Base-by-base conservation (phyloP, 1,140 invertebrate genomes). In the Apis florea region DNA sequence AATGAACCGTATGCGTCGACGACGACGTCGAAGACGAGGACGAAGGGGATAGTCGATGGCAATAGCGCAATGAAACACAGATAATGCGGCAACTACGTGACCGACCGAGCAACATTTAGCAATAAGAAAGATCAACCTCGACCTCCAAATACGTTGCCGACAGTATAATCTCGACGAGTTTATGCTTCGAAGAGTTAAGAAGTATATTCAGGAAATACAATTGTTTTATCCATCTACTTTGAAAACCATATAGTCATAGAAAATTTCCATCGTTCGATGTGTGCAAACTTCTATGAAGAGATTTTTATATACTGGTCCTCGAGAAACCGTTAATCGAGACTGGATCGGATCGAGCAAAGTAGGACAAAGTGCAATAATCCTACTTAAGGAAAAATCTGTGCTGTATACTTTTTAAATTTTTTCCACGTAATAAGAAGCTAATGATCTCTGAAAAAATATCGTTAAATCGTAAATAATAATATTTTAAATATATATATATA, bases 21-120 rank as follows among this genome's bases (percentile, higher is more conserved):
- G 64, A 26, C n/a, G 49, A 63, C 49, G 67, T 70, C 64, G 75
- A 78, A 59, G 75, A 69, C 64, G 75, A 71, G 47, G 17, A 67
- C 64, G 58, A 26, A 17, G 40, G 21, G 26, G 49, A 74, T 85
- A 72, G 73, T 86, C 21, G 76, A n/a, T 56, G 47, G 58, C 31
- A 71, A 59, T 31, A 66, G 75, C 31, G 72, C 83, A 70, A 66
- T 54, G 74, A 83, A 74, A 70, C 72, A 73, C 78, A 61, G 83
- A 79, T 82, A 84, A 87, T 75, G 82, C 86, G 61, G 71, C 68
- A 86, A 79, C 86, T 87, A 78, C 86, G 85, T 86, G 86, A 87
- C 75, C 86, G 86, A 87, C 85, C 84, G 85, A 87, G 84, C 66
- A 66, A 31, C 75, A 70, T 79, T 82, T 71, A 56, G 2, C 70